Evolutionary conservation across 2,113 vertebrate species (phyloP).

Genomic region (Pseudonaja textilis): DNA sequence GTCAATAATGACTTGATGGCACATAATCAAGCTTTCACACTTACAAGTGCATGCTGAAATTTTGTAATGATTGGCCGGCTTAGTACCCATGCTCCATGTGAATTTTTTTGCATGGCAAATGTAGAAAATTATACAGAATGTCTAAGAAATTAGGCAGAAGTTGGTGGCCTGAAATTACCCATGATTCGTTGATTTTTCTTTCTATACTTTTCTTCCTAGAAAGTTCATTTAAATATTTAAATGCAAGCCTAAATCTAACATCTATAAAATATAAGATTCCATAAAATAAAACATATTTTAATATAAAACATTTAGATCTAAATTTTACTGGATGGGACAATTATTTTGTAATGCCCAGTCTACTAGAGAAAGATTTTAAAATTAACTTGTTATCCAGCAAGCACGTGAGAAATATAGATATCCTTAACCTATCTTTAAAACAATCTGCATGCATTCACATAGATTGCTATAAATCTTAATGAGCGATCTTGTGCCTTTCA

Average conservation of each 20-base stretch:
- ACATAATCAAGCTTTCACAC: background rate
- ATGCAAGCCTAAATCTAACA: background rate
- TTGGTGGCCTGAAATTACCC: background rate
- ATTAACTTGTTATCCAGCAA: slow-evolving; percentile 20
- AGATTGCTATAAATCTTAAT: slow-evolving; percentile 13
- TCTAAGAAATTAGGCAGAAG: background rate
- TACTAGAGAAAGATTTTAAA: slow-evolving; percentile 16
- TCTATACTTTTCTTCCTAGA: background rate
- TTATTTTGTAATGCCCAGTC: background rate
- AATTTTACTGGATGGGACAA: background rate
- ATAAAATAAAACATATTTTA: background rate
- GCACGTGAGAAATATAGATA: slow-evolving; percentile 7
- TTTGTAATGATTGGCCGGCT: background rate
- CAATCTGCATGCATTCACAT: background rate
- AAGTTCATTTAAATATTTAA: background rate
- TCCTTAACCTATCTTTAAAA: background rate
- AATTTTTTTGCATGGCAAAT: background rate
- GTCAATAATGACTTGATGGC: background rate
- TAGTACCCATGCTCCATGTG: background rate
- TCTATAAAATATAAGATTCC: background rate
- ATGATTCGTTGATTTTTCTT: background rate
- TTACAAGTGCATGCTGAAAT: background rate
- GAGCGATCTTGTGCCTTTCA: background rate
- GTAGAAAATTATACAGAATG: background rate
- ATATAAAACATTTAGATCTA: background rate